Evolutionary conservation across 2,113 vertebrate species (phyloP).

Genomic region (Sigmodon hispidus): DNA sequence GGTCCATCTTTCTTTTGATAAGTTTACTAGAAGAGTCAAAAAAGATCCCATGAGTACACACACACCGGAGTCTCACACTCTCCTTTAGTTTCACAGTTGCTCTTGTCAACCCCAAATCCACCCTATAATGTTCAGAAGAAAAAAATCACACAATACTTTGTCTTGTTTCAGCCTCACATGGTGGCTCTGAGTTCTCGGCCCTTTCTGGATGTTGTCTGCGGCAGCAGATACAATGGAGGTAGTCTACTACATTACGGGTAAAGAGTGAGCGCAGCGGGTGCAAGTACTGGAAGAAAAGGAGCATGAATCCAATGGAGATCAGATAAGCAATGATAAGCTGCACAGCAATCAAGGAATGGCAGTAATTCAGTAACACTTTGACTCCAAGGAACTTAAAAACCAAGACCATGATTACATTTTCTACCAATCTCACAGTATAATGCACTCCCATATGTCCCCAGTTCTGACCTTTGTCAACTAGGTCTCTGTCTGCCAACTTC

Average conservation of each 20-base stretch:
- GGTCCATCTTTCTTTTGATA: slow-evolving; percentile 41
- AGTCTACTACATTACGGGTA: slow-evolving; percentile 91
- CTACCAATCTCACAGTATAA: slow-evolving; percentile 89
- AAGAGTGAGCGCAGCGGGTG: slow-evolving; percentile 96
- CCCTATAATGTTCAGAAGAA: slow-evolving; percentile 72
- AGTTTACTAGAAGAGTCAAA: slow-evolving; percentile 48
- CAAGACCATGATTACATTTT: slow-evolving; percentile 91
- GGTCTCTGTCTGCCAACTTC: slow-evolving; percentile 91
- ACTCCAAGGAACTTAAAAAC: slow-evolving; percentile 91
- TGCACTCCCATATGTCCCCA: slow-evolving; percentile 92
- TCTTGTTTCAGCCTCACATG: slow-evolving; percentile 76
- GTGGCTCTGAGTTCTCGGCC: slow-evolving; percentile 71
- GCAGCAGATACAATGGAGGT: slow-evolving; percentile 91
- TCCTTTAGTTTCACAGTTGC: not conserved
- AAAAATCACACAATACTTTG: slow-evolving; percentile 87
- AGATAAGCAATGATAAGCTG: slow-evolving; percentile 94
- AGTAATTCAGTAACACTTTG: slow-evolving; percentile 93
- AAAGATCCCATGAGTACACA: not conserved
- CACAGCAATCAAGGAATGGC: slow-evolving; percentile 90
- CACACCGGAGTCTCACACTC: not conserved
- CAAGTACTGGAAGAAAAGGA: slow-evolving; percentile 96
- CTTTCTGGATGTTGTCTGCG: fast-evolving
- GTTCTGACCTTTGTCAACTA: slow-evolving; percentile 93
- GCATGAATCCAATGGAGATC: slow-evolving; percentile 94
- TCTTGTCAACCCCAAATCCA: not conserved